Percentiles rank a stretch among this genome's conserved stretches.
Conservation (phyloP, 2,797 vertebrate species). For the Hephaestus fuliginosus region DNA sequence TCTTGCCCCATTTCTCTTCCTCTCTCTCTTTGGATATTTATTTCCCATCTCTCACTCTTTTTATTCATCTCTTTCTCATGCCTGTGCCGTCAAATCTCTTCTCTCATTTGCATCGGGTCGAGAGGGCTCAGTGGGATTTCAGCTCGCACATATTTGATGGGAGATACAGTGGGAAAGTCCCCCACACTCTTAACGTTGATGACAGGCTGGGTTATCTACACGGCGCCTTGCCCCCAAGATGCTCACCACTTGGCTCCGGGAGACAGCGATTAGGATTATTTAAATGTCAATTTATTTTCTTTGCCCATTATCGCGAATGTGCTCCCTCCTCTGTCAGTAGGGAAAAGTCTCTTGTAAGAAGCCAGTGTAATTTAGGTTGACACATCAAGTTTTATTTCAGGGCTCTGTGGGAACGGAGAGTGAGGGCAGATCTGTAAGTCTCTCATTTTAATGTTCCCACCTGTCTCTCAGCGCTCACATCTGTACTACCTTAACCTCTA, state of each 20-base stretch:
- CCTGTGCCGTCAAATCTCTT: slow-evolving; percentile 36
- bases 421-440: slow-evolving; percentile 28
- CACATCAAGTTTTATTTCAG: slow-evolving; percentile 62
- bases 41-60: slow-evolving; percentile 3
- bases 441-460: slow-evolving; percentile 16
- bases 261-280: slow-evolving; percentile 75
- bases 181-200: slow-evolving; percentile 38
- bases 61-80: slow-evolving; percentile 6
- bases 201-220: slow-evolving; percentile 59
- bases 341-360: slow-evolving; percentile 51
- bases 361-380: slow-evolving; percentile 54
- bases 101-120: slow-evolving; percentile 47
- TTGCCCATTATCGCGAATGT: slow-evolving; percentile 54
- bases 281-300: slow-evolving; percentile 75
- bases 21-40: slow-evolving; percentile 11
- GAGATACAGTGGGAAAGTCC: slow-evolving; percentile 45
- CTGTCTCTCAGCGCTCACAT: slow-evolving; percentile 11
- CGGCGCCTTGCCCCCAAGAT: slow-evolving; percentile 58
- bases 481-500: slow-evolving; percentile 32
- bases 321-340: slow-evolving; percentile 46
- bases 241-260: slow-evolving; percentile 47
- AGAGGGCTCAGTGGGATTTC: slow-evolving; percentile 40
- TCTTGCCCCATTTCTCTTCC: not conserved
- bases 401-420: slow-evolving; percentile 31
- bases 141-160: slow-evolving; percentile 52